These are phyloP conservation scores for Drosophila pachea DNA, from an alignment of 1,140 invertebrate species.

Conservation along the genomic window DNA sequence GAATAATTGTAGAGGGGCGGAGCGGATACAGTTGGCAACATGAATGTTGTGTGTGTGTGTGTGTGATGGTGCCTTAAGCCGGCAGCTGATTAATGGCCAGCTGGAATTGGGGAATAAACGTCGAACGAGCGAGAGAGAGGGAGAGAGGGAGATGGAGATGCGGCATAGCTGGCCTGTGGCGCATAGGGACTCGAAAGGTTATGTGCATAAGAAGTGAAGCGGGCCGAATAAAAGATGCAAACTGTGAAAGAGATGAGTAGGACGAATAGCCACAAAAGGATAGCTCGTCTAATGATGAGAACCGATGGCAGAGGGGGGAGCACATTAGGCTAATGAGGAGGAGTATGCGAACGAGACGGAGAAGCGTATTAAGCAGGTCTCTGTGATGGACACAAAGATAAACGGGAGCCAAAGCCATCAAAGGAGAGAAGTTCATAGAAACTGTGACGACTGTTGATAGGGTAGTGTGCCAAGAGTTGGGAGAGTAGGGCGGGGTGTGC, in stretches of 20 bases:
- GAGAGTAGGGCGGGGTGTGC: no score
- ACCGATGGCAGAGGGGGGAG: not conserved
- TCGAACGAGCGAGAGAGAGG: not conserved
- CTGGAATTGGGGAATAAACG: not conserved
- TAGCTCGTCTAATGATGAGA: not conserved
- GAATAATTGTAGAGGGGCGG: slow-evolving; percentile 4
- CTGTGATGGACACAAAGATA: not conserved
- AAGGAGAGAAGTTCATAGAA: not conserved
- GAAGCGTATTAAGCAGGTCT: not conserved
- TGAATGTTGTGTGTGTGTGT: not conserved
- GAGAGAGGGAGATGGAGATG: not conserved
- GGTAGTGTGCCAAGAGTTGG: no score
- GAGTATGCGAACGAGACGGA: not conserved
- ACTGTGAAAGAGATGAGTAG: not conserved
- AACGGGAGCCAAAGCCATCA: no score
- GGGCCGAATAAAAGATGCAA: not conserved
- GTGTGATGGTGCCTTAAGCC: slow-evolving; percentile 10
- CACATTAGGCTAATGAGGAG: slow-evolving; percentile 1
- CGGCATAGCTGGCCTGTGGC: not conserved
- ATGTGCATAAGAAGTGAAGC: not conserved
- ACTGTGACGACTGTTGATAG: no score
- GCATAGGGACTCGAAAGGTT: no score
- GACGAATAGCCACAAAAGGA: not conserved
- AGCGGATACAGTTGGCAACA: no score
- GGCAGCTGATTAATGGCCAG: slow-evolving; percentile 50